These are phyloP conservation scores for Priapulus caudatus DNA, from an alignment of 2,888 invertebrate genomes.

Conservation along the genomic window DNA sequence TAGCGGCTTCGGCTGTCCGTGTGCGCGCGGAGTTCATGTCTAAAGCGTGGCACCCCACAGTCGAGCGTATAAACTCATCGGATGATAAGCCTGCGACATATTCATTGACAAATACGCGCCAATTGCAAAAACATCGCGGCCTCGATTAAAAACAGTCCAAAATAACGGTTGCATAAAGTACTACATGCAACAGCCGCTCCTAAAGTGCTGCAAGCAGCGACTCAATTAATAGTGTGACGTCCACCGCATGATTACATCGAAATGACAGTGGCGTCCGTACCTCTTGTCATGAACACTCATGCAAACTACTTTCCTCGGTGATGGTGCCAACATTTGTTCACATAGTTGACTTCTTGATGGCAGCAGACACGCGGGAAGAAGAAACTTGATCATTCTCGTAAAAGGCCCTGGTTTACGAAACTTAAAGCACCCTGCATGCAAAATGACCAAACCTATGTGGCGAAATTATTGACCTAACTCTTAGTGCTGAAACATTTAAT, in stretches of 20 bases:
- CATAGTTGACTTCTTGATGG: conserved; percentile 38
- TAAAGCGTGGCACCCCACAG: conserved; percentile 38
- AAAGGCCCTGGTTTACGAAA: conserved; percentile 36
- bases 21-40: conserved; percentile 39
- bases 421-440: conserved; percentile 35
- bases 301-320: conserved; percentile 36
- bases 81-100: no score
- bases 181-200: no score
- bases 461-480: no score
- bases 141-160: no score
- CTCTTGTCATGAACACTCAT: conserved; percentile 36
- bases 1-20: conserved; percentile 39
- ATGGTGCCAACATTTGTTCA: no score
- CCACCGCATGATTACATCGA: conserved; percentile 16
- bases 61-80: no score
- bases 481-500: no score
- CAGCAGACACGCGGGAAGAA: conserved; percentile 37
- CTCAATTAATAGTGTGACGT: conserved; percentile 20
- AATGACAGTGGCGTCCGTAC: conserved; percentile 22
- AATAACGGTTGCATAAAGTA: no score
- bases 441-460: no score
- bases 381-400: conserved; percentile 39
- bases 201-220: no score
- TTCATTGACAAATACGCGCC: no score
- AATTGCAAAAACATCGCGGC: no score